Conservation (phyloP, 2,797 vertebrate species). For the Gymnothorax javanicus region DNA sequence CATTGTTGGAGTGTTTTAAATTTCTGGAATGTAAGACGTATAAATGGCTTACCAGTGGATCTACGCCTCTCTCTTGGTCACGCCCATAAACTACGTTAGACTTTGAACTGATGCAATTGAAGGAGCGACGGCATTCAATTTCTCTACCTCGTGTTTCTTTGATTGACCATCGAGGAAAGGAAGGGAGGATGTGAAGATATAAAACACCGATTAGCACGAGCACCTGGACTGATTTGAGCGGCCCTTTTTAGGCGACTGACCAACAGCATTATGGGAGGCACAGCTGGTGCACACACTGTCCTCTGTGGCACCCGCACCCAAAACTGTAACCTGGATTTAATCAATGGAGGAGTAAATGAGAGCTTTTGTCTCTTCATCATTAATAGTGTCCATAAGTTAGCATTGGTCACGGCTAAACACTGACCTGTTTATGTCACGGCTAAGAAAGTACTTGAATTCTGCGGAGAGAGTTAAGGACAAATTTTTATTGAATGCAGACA, state of each 20-base stretch:
- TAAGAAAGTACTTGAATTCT: background rate
- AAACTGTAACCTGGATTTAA: background rate
- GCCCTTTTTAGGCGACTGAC: background rate
- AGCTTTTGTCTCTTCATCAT: background rate
- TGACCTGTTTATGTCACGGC: background rate
- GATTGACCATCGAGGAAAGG: no score
- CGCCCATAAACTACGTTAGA: no score
- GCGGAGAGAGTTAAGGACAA: background rate
- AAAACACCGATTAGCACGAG: no score
- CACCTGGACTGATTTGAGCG: background rate
- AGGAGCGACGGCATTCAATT: no score
- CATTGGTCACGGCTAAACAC: background rate
- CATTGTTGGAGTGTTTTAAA: no score
- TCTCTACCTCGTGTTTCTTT: no score
- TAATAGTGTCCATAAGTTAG: background rate
- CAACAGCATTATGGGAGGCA: no score
- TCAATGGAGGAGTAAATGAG: background rate
- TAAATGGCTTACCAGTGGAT: no score
- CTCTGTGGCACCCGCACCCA: background rate
- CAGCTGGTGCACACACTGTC: background rate
- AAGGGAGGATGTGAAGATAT: no score
- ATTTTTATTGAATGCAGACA: background rate
- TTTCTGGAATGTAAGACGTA: no score
- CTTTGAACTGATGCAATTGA: no score
- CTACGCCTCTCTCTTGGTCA: no score